phyloP scores from a whole-genome alignment of 2,888 invertebrate species.

The Tachina lurida region DNA sequence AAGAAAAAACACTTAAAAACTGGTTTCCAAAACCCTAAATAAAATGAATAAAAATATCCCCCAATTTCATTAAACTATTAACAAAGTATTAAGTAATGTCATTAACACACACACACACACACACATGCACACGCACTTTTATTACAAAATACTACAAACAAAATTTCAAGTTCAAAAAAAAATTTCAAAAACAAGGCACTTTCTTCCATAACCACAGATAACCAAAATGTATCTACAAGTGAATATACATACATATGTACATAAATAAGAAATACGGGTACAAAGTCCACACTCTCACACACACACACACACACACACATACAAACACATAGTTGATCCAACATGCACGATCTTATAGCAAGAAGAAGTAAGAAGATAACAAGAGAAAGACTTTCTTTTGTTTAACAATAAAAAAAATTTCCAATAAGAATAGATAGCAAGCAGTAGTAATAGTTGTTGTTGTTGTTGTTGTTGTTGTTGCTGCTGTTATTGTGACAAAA shows the following conservation, averaged over 20 bases:
- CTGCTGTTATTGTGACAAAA: not conserved
- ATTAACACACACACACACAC: conserved; percentile 4
- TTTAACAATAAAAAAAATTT: not conserved
- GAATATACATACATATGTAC: no score
- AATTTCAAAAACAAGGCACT: conserved; percentile 26
- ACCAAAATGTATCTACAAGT: not conserved
- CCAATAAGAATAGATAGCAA: conserved; percentile 18
- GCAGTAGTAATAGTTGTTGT: not conserved
- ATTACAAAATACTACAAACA: conserved; percentile 2
- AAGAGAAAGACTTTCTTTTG: conserved; percentile 68
- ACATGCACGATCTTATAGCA: conserved; percentile 21
- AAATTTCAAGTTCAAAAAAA: conserved; percentile 71
- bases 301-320: not conserved
- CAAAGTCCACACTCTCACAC: not conserved
- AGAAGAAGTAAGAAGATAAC: not conserved
- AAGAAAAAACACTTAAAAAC: not conserved
- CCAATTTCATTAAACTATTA: conserved; percentile 13
- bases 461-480: not conserved
- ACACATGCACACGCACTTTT: not conserved
- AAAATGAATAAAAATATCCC: not conserved
- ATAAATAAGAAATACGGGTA: not conserved
- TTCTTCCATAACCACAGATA: conserved; percentile 13
- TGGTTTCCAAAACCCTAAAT: conserved; percentile 23
- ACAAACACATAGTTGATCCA: not conserved
- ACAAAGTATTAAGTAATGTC: conserved; percentile 22